Evolutionary conservation across 1,140 invertebrate genomes (phyloP).

Genomic region (Brachionus rubens): DNA sequence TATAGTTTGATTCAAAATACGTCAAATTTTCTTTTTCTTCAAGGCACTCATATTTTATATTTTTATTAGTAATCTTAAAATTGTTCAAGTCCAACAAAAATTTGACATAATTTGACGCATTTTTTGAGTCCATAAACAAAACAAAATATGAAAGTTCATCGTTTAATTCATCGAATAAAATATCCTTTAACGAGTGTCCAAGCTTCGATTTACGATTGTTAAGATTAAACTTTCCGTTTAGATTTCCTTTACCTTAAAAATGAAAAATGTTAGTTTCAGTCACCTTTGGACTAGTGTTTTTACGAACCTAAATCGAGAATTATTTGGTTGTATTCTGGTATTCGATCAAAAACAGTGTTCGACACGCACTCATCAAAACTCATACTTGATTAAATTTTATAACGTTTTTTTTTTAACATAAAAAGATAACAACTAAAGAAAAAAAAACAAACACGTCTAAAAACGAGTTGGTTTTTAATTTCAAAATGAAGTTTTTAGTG

Average conservation of each 20-base stretch:
- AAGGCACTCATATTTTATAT: not conserved
- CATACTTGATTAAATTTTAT: not conserved
- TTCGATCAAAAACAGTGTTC: not conserved
- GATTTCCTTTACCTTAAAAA: constrained; percentile 1
- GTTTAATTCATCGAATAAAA: constrained; percentile 21
- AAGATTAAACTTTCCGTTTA: not conserved
- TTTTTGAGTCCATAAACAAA: constrained; percentile 24
- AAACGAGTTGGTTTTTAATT: too few relatives aligned
- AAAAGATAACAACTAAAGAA: too few relatives aligned
- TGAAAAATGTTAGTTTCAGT: not conserved
- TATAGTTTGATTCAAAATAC: not conserved
- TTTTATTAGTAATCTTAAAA: not conserved
- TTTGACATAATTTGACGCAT: not conserved
- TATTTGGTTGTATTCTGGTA: constrained; percentile 17
- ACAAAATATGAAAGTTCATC: constrained; percentile 19
- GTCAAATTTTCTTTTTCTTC: too few relatives aligned
- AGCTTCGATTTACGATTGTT: constrained; percentile 19
- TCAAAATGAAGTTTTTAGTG: too few relatives aligned
- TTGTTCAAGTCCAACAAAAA: constrained; percentile 18
- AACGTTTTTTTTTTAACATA: too few relatives aligned
- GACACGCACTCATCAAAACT: not conserved
- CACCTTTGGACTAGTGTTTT: too few relatives aligned
- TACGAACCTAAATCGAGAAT: not conserved
- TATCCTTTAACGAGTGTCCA: constrained; percentile 11
- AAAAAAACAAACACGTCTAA: too few relatives aligned